Percentiles rank a stretch among this genome's conserved stretches.
These are phyloP conservation scores for Drosophila greeni DNA, from an alignment of 2,888 invertebrate genomes.

Conservation along the genomic window DNA sequence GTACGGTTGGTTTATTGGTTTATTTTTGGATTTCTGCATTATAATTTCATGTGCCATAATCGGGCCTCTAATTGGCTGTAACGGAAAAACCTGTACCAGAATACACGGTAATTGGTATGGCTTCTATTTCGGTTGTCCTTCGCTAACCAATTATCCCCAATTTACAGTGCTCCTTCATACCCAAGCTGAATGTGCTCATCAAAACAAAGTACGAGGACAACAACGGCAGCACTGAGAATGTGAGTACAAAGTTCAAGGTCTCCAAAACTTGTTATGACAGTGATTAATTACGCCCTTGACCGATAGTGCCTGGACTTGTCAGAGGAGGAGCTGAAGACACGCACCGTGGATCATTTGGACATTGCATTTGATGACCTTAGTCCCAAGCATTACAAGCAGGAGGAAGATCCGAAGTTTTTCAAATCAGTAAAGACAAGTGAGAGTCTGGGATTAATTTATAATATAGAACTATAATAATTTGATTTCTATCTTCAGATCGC, in stretches of 20 bases:
- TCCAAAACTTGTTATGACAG: neutral
- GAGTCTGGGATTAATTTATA: accelerated
- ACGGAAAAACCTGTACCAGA: slow-evolving; percentile 78
- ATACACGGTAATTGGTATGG: slow-evolving; percentile 84
- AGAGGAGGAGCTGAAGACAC: slow-evolving; percentile 85
- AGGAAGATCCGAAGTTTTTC: slow-evolving; percentile 91
- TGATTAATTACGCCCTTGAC: slow-evolving; percentile 15
- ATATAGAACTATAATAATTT: neutral
- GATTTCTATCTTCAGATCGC: slow-evolving; percentile 79
- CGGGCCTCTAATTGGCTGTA: slow-evolving; percentile 18
- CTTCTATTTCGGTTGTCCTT: slow-evolving; percentile 10
- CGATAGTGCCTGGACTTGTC: slow-evolving; percentile 85
- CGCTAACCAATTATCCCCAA: slow-evolving; percentile 19
- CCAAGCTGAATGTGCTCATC: slow-evolving; percentile 90
- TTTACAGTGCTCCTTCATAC: slow-evolving; percentile 91
- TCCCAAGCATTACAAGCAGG: slow-evolving; percentile 92
- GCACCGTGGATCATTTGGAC: slow-evolving; percentile 89
- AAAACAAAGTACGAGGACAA: slow-evolving; percentile 94
- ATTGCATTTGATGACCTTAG: slow-evolving; percentile 91
- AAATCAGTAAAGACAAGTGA: slow-evolving; percentile 86
- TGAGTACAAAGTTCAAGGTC: slow-evolving; percentile 82
- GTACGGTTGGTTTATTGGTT: too few relatives aligned
- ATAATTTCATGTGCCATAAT: slow-evolving; percentile 35
- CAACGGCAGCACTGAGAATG: slow-evolving; percentile 92
- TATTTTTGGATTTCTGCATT: slow-evolving; percentile 13